Base-by-base conservation (phyloP, 2,113 vertebrate genomes). In the Cyprinodon tularosa region DNA sequence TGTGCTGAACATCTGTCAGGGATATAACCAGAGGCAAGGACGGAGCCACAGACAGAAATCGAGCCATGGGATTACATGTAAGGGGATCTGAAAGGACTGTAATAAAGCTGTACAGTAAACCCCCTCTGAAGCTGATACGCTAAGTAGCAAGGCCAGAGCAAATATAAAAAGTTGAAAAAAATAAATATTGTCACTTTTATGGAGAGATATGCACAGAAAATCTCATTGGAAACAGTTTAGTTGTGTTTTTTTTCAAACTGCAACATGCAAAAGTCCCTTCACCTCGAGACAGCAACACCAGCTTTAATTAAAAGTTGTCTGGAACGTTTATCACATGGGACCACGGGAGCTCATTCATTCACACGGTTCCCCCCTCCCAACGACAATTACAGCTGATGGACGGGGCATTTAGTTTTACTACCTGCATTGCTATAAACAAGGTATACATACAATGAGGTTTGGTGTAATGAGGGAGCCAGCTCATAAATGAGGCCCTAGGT, bases 401-500 rank as follows among this genome's bases (percentile, higher is more conserved):
- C 48, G 72, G 76, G 53, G 66, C 73, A 57, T 71, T 79, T 71
- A 47, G 83, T 71, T 89, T 90, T 86, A 88, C 85, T 88, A 85
- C 83, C 76, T 84, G 86, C 60, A 77, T 77, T 81, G 83, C 77
- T 84, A 84, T 81, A 87, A 88, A 89, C 84, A 88, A 72, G 68
- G 75, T 84, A 66, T 83, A 82, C 2, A 67, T 81, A 87, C 86
- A 90, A 86, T 78, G 29, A 83, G 72, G n/a, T 72, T 78, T 63
- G 45, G 79, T 71, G 78, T 62, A 74, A 90, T 76, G 85, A 85
- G 69, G 68, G 63, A 71, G 68, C 83, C 87, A 89, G 83, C 89
- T 90, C 89, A 86, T 92, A 92, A 91, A 90, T 69, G 72, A 84
- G 80, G 88, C 84, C 83, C 87, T 40, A 37, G 73, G n/a, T 45